Percentiles rank a stretch among this genome's conserved stretches.
Evolutionary conservation across 2,888 invertebrate genomes (phyloP).

Genomic region (Lithodes maja): DNA sequence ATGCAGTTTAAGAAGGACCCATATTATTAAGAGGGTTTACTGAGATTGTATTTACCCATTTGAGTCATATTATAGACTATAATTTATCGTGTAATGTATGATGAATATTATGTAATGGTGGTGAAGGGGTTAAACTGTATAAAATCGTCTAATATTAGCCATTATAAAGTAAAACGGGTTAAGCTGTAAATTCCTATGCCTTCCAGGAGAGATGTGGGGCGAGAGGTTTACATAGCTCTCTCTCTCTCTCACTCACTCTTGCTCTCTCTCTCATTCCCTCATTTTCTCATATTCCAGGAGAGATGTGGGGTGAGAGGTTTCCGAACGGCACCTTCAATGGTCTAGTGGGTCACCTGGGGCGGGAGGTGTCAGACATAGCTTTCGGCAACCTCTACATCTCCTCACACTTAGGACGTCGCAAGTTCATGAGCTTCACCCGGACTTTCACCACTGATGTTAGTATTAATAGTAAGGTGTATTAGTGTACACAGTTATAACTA

Average conservation of each 20-base stretch:
- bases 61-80: no score
- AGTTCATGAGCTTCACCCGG: not conserved
- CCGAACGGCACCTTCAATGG: constrained; percentile 23
- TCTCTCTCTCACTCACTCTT: not conserved
- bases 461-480: not conserved
- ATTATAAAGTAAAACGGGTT: no score
- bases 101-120: no score
- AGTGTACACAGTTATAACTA: not conserved
- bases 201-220: no score
- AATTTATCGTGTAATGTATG: no score
- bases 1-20: no score
- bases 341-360: constrained; percentile 12
- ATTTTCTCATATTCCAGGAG: not conserved
- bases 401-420: constrained; percentile 11
- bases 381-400: constrained; percentile 27
- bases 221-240: no score
- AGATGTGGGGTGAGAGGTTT: constrained; percentile 28
- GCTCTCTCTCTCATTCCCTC: not conserved
- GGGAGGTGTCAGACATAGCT: constrained; percentile 24
- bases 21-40: no score
- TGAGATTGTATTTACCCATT: no score
- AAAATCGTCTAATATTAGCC: no score
- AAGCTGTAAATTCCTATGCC: no score
- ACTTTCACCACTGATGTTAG: constrained; percentile 23
- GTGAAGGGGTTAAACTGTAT: no score